Conservation (phyloP, 1,140 invertebrate species). For the Chrysomallon squamiferum region DNA sequence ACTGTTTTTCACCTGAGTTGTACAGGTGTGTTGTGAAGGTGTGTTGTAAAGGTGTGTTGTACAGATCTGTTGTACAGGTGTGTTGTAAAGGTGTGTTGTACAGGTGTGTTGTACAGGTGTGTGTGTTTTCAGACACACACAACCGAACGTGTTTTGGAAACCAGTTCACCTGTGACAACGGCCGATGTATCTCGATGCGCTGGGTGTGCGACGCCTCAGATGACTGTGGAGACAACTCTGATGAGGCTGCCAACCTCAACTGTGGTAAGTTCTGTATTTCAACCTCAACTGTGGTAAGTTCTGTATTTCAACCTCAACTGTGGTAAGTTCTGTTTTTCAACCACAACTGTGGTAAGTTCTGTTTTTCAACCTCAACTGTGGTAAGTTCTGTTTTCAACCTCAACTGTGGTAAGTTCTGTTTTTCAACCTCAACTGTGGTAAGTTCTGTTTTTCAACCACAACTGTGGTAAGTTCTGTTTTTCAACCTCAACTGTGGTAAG, state of each 20-base stretch:
- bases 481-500: too few species aligned
- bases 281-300: conserved; percentile 42
- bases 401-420: too few species aligned
- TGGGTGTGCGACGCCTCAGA: conserved; percentile 97
- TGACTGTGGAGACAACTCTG: conserved; percentile 95
- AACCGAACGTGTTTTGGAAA: conserved; percentile 95
- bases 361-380: background rate
- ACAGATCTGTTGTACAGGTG: too few species aligned
- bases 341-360: conserved; percentile 40
- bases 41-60: too few species aligned
- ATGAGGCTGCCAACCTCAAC: conserved; percentile 70
- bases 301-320: conserved; percentile 19
- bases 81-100: too few species aligned
- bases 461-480: too few species aligned
- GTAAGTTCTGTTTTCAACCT: too few species aligned
- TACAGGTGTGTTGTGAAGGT: too few species aligned
- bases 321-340: conserved; percentile 31
- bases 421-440: too few species aligned
- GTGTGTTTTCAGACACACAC: conserved; percentile 23
- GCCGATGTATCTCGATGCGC: conserved; percentile 84
- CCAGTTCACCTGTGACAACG: conserved; percentile 59
- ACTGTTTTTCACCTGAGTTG: too few species aligned
- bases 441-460: too few species aligned
- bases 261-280: conserved; percentile 39
- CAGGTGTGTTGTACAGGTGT: too few species aligned